Base-by-base conservation (phyloP, 2,888 invertebrate genomes). In the Cheilosia impressa region DNA sequence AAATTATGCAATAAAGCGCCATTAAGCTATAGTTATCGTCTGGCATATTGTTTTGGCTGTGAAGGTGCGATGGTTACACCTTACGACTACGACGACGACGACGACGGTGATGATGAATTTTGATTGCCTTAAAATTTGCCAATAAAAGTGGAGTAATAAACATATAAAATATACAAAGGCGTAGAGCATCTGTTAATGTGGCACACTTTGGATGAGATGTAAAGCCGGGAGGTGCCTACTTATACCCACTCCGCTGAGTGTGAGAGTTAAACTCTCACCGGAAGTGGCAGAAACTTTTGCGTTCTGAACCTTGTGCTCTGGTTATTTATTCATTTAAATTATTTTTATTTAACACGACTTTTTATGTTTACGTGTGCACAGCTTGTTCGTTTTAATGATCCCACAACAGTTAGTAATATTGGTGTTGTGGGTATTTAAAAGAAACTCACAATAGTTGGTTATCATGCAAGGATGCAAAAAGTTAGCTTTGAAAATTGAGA, bases 91-190 rank as follows among this genome's bases (percentile, higher is more conserved):
- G 57, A 53, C 55, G 27, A 34, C 43, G 55, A 69, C 41, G 24
- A 43, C 50, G 47, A 43, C 24, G 38, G n/a, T 19, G 43, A 34
- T 31, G 85, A 85, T 85, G 85, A 85, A 81, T 85, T 85, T 81
- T 80, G 85, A 81, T 85, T 69, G 81, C 85, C 71, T 85, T 85
- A 81, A 85, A 81, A 66, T 85, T 75, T 66, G 76, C 71, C 57
- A 85, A 81, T 85, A 85, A 85, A 85, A 85, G 55, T 57, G 52
- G 57, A 68, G 71, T 72, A 68, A 85, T 85, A 81, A 85, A 85
- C 17, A 9, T 9, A 65, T 19, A 38, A 43, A 41, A 17, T n/a
- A 53, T 55, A 52, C 24, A 75, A 47, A 45, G 58, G 55, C 38
- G 22, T 34, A 27, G 27, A 71, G 57, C 50, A 58, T 66, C 57